Evolutionary conservation across 2,888 invertebrate species (phyloP), one percentile per base, ranked within the genome.

Genomic region (Hermodice carunculata): DNA sequence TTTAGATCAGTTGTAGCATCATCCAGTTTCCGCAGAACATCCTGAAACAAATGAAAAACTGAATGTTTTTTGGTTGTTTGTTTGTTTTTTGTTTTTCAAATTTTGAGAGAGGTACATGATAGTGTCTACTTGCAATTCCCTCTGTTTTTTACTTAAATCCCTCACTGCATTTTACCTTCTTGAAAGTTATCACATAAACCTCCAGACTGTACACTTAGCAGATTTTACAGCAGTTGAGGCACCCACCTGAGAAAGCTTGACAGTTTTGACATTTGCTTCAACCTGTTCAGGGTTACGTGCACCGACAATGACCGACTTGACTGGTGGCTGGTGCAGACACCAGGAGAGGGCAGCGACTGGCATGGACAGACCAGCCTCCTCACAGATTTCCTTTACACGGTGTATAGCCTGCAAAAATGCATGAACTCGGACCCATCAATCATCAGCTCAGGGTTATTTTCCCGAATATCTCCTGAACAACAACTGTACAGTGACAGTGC

Each of bases 281-380:
- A 83, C 76, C 61, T 83, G 83, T 61, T 81, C 78, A 0, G 80
- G 78, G 11, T 71, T 75, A 26, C 80, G 73, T 40, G 80, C 81
- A 1, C 83, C 83, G 3, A 79, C 79, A 40, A 82, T 81, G 14
- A 75, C 79, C 14, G 76, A 73, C 0, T 73, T 73, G 26, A 79
- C 72, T 5, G 56, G 66, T 5, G 75, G 74, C 40, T 82, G 80
- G 51, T 81, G 80, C 29, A 82, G 70, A 0, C 81, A 64, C 83
- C 83, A 83, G 2, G 82, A 76, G 26, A 83, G 48, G 0, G 82
- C 67, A 22, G 80, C 80, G 34, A 73, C 70, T 0, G 80, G 54
- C 83, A 82, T 81, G 17, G 74, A 66, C 3, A 81, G 67, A 8
- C 75, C 66, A 11, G 75, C 78, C 28, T 75, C 69, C 8, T 75